phyloP scores from a whole-genome alignment of 2,888 invertebrate genomes.

The Drosophila demipolita region DNA sequence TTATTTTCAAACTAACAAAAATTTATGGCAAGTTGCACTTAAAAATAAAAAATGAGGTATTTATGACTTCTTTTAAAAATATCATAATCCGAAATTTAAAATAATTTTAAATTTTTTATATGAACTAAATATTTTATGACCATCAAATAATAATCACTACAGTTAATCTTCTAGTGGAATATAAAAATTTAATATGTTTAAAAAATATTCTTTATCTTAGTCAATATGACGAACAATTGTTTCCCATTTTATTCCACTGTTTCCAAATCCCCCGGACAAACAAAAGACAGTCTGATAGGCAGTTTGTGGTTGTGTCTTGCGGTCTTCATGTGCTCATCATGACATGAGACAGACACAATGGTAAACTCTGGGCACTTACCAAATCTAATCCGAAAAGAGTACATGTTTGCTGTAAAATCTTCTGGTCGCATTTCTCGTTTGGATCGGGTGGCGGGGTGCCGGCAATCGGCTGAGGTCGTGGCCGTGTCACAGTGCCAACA shows the following conservation, averaged over 20 bases:
- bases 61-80: not conserved
- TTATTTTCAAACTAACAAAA: not conserved
- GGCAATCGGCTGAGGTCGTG: slow-evolving; percentile 95
- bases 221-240: not conserved
- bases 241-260: not conserved
- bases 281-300: not conserved
- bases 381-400: slow-evolving; percentile 95
- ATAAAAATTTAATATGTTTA: not conserved
- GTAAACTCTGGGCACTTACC: slow-evolving; percentile 85
- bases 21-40: not conserved
- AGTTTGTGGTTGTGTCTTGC: not conserved
- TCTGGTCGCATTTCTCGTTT: slow-evolving; percentile 93
- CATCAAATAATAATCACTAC: not conserved
- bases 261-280: not conserved
- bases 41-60: not conserved
- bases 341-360: slow-evolving; percentile 15
- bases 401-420: slow-evolving; percentile 95
- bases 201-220: not conserved
- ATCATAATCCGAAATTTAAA: not conserved
- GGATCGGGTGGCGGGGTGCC: slow-evolving; percentile 95
- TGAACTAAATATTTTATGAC: not conserved
- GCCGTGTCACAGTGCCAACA: slow-evolving; percentile 87
- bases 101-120: too few species aligned
- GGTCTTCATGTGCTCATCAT: not conserved
- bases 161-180: not conserved